Base-by-base conservation (phyloP, 92 coral and sea anemone species). In the Chrysogorgia sp. region DNA sequence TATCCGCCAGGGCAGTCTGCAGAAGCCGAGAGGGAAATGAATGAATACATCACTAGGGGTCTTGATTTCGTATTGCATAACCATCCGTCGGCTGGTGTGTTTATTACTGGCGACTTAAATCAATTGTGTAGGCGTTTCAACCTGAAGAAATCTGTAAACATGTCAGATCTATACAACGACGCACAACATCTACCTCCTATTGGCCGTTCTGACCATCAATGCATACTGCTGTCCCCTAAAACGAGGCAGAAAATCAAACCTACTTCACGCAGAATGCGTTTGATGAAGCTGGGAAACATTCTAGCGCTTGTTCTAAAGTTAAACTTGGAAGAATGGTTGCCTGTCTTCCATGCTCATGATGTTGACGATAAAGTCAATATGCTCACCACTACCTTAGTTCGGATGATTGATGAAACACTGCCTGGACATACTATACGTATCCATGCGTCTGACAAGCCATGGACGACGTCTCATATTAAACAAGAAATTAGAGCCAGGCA, bases 201-300 rank as follows among this genome's bases (percentile, higher is more conserved):
- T 57, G 71, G 85, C 33, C 85, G 85, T 8, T 81, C 85, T 28
- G 81, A 82, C 77, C 75, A 82, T 82, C 86, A 82, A 64, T 82
- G 86, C 53, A 40, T 82, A 14, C 28, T 74, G n/a, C 65, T 71
- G 34, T 0, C 81, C 63, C 81, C 80, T 20, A 35, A 72, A 52
- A 14, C 56, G 74, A 76, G 32, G 17, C 72, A 25, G 49, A 76
- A 71, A n/a, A 63, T 48, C 58, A 71, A 72, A 50, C 32, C 63
- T 22, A 57, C 60, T 31, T 71, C 62, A 45, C 75, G 74, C 29
- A 26, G 58, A 56, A 81, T 82, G 14, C 63, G 86, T 37, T 31
- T 23, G 74, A 47, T 40, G 7, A 82, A 82, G 56, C 21, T 45
- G 40, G 62, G 30, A 32, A 81, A 81, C 26, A 0, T 81, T 10